These are phyloP conservation scores for Vimba vimba DNA, from an alignment of 2,113 vertebrate genomes.

Conservation along the genomic window DNA sequence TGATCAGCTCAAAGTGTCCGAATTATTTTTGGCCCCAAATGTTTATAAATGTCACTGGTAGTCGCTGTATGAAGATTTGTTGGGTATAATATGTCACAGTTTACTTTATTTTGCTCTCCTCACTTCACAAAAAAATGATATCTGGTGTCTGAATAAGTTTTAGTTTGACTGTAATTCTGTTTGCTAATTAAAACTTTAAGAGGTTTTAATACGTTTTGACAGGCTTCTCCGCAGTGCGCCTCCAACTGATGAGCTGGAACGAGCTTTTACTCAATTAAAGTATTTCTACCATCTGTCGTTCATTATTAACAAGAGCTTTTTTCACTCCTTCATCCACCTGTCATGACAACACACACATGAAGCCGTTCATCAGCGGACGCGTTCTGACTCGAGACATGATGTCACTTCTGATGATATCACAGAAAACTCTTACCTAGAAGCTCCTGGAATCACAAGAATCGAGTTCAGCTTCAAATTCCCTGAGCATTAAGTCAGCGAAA, in stretches of 20 bases:
- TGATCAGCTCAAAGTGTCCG: no score
- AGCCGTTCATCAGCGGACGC: not conserved
- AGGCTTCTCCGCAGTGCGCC: not conserved
- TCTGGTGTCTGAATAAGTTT: no score
- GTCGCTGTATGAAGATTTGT: no score
- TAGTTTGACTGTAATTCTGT: no score
- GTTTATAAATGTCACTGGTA: no score
- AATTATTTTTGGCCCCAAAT: no score
- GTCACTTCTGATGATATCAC: slow-evolving; percentile 33
- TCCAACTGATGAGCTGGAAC: not conserved
- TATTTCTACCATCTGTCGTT: not conserved
- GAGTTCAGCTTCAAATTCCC: slow-evolving; percentile 42
- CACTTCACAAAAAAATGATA: no score
- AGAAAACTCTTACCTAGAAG: slow-evolving; percentile 25
- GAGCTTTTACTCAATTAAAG: not conserved
- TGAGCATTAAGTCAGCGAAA: slow-evolving; percentile 36
- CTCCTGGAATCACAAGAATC: not conserved
- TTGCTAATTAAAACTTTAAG: slow-evolving; percentile 29
- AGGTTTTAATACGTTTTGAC: slow-evolving; percentile 39
- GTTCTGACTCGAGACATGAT: slow-evolving; percentile 30
- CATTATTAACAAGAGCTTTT: not conserved
- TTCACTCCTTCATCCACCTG: not conserved
- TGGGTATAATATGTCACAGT: no score
- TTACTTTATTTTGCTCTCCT: slow-evolving; percentile 17
- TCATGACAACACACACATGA: slow-evolving; percentile 15